phyloP scores from a whole-genome alignment of 1,140 invertebrate genomes.

The Hermetia illucens region DNA sequence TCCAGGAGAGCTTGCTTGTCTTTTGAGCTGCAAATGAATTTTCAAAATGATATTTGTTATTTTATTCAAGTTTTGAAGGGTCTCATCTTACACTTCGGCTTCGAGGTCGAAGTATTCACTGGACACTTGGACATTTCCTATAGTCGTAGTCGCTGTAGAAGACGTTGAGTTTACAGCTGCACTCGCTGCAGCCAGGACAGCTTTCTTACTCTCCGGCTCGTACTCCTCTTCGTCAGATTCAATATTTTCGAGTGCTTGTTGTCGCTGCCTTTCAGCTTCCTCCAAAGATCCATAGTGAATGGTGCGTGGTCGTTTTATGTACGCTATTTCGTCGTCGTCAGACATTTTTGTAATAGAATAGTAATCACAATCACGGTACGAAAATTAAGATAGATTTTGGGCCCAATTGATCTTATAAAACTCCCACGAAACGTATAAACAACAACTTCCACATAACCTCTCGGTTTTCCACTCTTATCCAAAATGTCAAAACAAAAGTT shows the following conservation, averaged over 20 bases:
- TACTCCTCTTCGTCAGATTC: conserved; percentile 37
- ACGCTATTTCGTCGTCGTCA: conserved; percentile 68
- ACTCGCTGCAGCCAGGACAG: conserved; percentile 34
- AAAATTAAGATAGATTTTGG: too few species aligned
- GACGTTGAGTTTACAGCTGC: conserved; percentile 14
- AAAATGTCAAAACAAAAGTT: too few species aligned
- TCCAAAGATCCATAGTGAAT: conserved; percentile 82
- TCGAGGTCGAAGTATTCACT: conserved; percentile 88
- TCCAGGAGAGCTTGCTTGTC: conserved; percentile 82
- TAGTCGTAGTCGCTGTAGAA: conserved; percentile 25
- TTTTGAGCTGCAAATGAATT: conserved; percentile 29
- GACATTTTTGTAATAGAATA: too few species aligned
- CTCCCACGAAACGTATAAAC: too few species aligned
- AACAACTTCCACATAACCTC: too few species aligned
- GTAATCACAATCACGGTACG: too few species aligned
- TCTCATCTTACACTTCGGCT: conserved; percentile 48
- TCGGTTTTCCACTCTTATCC: too few species aligned
- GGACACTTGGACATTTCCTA: conserved; percentile 53
- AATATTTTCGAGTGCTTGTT: conserved; percentile 31
- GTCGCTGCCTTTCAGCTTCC: conserved; percentile 53
- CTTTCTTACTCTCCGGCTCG: conserved; percentile 27
- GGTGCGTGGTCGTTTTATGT: conserved; percentile 59
- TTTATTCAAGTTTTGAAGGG: not conserved
- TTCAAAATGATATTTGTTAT: not conserved
- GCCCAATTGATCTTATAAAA: too few species aligned